Evolutionary conservation across 2,888 invertebrate species (phyloP).

Genomic region (Thereva nobilitata): DNA sequence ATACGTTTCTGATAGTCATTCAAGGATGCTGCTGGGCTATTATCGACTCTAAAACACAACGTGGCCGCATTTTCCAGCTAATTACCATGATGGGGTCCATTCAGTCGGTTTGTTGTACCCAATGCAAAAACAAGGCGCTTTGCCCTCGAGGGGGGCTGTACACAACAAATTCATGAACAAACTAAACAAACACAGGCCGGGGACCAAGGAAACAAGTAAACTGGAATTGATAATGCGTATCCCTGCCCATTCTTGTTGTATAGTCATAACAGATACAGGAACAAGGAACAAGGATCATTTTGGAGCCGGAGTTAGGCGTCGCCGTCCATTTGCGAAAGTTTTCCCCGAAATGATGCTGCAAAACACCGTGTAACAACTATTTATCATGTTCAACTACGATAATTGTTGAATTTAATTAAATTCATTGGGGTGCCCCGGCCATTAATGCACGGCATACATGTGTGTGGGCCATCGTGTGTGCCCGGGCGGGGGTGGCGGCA

Average conservation of each 20-base stretch:
- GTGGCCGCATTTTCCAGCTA: conserved; percentile 31
- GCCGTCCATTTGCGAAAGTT: conserved; percentile 9
- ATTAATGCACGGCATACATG: conserved; percentile 28
- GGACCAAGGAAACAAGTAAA: conserved; percentile 37
- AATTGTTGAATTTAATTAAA: conserved; percentile 44
- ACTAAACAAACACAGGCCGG: conserved; percentile 40
- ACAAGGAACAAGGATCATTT: conserved; percentile 8
- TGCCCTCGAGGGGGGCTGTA: conserved; percentile 9
- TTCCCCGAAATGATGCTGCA: conserved; percentile 38
- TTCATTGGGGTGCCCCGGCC: conserved; percentile 39
- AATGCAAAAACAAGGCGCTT: conserved; percentile 20
- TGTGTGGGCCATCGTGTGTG: not conserved
- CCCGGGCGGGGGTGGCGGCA: not conserved
- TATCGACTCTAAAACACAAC: conserved; percentile 36
- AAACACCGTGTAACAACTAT: conserved; percentile 43
- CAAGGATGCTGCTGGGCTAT: conserved; percentile 17
- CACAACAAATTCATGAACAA: conserved; percentile 40
- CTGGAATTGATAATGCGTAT: conserved; percentile 40
- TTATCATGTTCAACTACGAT: conserved; percentile 43
- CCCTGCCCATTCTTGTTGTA: conserved; percentile 2
- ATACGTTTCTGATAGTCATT: not conserved
- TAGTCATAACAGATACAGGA: conserved; percentile 12
- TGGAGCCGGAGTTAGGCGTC: conserved; percentile 17
- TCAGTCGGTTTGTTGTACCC: conserved; percentile 3
- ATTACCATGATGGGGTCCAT: conserved; percentile 27